Evolutionary conservation across 2,113 vertebrate genomes (phyloP), one percentile per base, ranked within the genome.

Genomic region (Podarcis muralis): DNA sequence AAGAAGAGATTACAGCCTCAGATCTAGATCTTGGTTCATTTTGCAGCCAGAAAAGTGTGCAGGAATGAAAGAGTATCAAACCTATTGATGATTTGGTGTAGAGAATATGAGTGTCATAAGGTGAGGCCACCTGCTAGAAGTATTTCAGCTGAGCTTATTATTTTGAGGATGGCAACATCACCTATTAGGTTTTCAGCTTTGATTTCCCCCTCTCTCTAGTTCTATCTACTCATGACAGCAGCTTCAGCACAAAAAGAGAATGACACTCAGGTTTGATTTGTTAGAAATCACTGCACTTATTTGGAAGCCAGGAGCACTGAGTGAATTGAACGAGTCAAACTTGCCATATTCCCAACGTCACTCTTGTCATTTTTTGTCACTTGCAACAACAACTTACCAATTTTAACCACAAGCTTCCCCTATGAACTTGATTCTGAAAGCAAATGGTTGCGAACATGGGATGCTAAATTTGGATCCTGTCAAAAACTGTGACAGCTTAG

Each of bases 381-480:
- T 93, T 95, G 88, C 84, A 96, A 93, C 91, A 95, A 94, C 88
- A 95, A 92, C 74, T 89, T 89, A 84, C 89, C 93, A 81, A 92
- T 95, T 95, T 94, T 91, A 95, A 94, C 91, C 88, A 94, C 93
- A 89, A 78, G 75, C 88, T 94, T 43, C 35, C 72, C 1, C 1
- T 4, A 57, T 89, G 83, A 5, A 40, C 37, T 92, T 93, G 91
- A 90, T 88, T 88, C 35, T 91, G 91, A 95, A 94, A 95, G 93
- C 91, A 92, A 90, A 86, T 94, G 95, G 87, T 96, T 95, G 53
- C 90, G 91, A 94, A 84, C 85, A 76, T 93, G 83, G 62, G 86
- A 93, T 93, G 88, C 93, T 95, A 94, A 96, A 96, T 96, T 93
- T 90, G 88, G 87, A 93, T 95, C 90, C 92, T 96, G 94, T 97